Percentiles rank a stretch among this genome's conserved stretches.
Conservation (phyloP, 2,113 vertebrate species). For the Paramormyrops kingsleyae region DNA sequence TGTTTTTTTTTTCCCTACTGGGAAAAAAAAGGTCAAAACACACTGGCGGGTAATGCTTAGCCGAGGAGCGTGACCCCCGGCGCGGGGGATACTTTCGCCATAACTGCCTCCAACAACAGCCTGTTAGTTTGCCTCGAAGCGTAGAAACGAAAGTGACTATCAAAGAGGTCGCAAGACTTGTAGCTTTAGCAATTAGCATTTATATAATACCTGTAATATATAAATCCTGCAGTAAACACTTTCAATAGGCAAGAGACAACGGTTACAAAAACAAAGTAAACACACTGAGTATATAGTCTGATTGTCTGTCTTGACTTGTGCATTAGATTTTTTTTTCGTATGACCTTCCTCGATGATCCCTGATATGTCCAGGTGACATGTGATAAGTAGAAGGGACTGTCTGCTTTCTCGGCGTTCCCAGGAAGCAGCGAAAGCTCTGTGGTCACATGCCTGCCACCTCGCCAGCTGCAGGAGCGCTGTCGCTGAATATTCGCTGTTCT, state of each 20-base stretch:
- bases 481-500: neutral
- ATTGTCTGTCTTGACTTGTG: constrained; percentile 24
- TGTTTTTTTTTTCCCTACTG: constrained; percentile 64
- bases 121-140: constrained; percentile 12
- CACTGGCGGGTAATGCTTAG: constrained; percentile 62
- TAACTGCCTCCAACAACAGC: constrained; percentile 26
- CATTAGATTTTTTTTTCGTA: neutral
- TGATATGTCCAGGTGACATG: neutral
- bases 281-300: constrained; percentile 18
- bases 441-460: neutral
- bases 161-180: constrained; percentile 18
- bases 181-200: constrained; percentile 23
- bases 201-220: constrained; percentile 25
- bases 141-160: constrained; percentile 17
- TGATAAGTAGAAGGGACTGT: neutral
- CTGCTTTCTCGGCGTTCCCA: neutral
- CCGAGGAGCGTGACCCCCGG: constrained; percentile 46
- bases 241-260: constrained; percentile 24
- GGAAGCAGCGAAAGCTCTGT: neutral
- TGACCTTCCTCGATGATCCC: neutral
- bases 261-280: constrained; percentile 24
- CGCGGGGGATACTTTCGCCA: constrained; percentile 63
- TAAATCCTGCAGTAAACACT: constrained; percentile 28
- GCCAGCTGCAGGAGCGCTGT: neutral
- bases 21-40: constrained; percentile 60